Base-by-base conservation (phyloP, 2,113 vertebrate genomes). In the Alligator mississippiensis region DNA sequence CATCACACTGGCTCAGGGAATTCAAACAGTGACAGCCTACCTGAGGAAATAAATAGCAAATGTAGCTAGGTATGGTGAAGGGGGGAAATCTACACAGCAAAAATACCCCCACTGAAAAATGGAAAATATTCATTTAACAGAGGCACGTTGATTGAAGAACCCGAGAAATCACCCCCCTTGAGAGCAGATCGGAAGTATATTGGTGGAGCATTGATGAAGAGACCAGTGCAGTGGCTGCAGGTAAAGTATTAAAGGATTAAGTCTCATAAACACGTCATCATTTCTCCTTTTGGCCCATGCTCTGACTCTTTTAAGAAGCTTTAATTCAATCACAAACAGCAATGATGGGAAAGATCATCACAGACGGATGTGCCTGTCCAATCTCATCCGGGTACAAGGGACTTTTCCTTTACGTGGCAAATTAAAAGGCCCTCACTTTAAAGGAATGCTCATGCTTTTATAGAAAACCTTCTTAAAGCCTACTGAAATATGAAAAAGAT, bases 61-160 rank as follows among this genome's bases (percentile, higher is more conserved):
- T 57, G 80, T 9, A 11, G 81, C 93, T 93, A 82, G 81, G 28
- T 89, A 85, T 79, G 95, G 96, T 84, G 95, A 93, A 89, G 54
- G 84, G 68, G 63, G 30, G 55, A 88, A 88, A 88, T 62, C 79
- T 84, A 92, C 16, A 68, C 54, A 54, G 89, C 80, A 93, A 96
- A 91, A 70, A 96, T 87, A 97, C 86, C 63, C 57, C 68, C 85
- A 91, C 83, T 92, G 77, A 96, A 97, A 96, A 96, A 96, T 70
- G 83, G 75, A 86, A 97, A 95, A 92, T 96, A 80, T n/a, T 90
- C 77, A 30, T 90, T 84, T 88, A 97, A 95, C 58, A 87, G 90
- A 86, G 82, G 89, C 21, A 86, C 82, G 90, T 59, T 90, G 88
- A 87, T 54, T 84, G 89, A 94, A 96, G 85, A 83, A 92, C 60